These are phyloP conservation scores for Meloidogyne chitwoodi DNA, from an alignment of 1,140 invertebrate species.

Conservation along the genomic window DNA sequence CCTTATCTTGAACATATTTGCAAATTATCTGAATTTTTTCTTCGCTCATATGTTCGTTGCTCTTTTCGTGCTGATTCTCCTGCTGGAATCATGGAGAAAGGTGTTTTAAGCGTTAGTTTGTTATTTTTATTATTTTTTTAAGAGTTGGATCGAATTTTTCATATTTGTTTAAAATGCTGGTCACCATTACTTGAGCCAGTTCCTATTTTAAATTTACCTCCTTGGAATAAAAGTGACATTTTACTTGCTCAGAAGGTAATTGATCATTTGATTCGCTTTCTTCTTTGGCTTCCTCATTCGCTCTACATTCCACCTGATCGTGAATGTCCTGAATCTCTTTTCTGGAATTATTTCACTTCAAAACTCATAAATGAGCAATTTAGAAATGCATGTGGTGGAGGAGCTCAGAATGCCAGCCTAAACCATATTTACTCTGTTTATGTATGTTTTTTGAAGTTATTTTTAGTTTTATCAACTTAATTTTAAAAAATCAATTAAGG, in stretches of 20 bases:
- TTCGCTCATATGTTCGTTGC: constrained; percentile 23
- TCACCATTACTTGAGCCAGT: constrained; percentile 36
- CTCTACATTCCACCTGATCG: constrained; percentile 37
- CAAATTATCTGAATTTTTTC: constrained; percentile 35
- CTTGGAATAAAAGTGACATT: constrained; percentile 27
- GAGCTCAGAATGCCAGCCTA: constrained; percentile 28
- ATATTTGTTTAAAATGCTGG: constrained; percentile 11
- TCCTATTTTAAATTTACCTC: constrained; percentile 19
- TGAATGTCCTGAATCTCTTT: constrained; percentile 33
- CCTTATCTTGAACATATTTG: constrained; percentile 31
- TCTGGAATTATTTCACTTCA: constrained; percentile 39
- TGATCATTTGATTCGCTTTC: constrained; percentile 29
- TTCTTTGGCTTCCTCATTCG: constrained; percentile 41
- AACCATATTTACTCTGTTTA: constrained; percentile 38
- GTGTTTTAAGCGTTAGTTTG: constrained; percentile 5
- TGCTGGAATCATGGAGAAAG: constrained; percentile 34
- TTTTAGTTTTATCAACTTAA: background rate
- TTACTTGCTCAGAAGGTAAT: constrained; percentile 20
- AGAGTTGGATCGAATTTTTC: constrained; percentile 14
- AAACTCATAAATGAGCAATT: constrained; percentile 8
- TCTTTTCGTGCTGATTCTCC: constrained; percentile 24
- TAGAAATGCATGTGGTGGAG: background rate
- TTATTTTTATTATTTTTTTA: constrained; percentile 19
- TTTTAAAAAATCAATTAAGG: constrained; percentile 20
- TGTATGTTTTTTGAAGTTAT: constrained; percentile 15